Base-by-base conservation (phyloP, 2,888 invertebrate species). In the Pachymerium ferrugineum region DNA sequence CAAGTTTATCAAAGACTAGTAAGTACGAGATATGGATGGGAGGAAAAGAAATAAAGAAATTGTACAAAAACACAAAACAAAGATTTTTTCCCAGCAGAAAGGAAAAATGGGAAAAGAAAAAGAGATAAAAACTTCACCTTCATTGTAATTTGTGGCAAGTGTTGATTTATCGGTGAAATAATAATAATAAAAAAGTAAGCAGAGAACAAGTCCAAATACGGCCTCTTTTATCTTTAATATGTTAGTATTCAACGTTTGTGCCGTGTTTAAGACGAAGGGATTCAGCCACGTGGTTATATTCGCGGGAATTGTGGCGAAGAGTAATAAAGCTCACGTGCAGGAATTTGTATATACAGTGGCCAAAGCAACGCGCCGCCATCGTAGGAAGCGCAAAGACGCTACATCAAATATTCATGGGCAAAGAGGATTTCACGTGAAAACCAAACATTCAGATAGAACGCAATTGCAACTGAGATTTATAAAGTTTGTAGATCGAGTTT, bases 221-320 rank as follows among this genome's bases (percentile, higher is more conserved):
- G n/a, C n/a, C n/a, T n/a, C n/a, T 54, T 47, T 54, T 54, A 54
- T 22, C 54, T 54, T 54, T 54, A 54, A 54, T 54, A 28, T 8
- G 54, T 54, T 54, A 54, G 54, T 54, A 54, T 54, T 54, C 54
- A 22, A 28, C 25, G 54, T 54, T 6, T 6, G 54, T 54, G 14
- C 25, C 54, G 54, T 54, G 54, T 54, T 54, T 54, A 54, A 54
- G 54, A 54, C 54, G 22, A 25, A 54, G 54, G 14, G 54, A 54
- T 54, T 54, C 54, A 54, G 54, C 54, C 54, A 54, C 54, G 54
- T 54, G 54, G 54, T 54, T 54, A 54, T 54, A 54, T 54, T 54
- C 54, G 54, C 12, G 54, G 54, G 54, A 54, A 54, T 54, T 54
- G 54, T 54, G 54, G 54, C 54, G 54, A 54, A 25, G 4, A 25